These are phyloP conservation scores for Ammodytes marinus DNA, from an alignment of 2,113 vertebrate genomes.

Conservation along the genomic window DNA sequence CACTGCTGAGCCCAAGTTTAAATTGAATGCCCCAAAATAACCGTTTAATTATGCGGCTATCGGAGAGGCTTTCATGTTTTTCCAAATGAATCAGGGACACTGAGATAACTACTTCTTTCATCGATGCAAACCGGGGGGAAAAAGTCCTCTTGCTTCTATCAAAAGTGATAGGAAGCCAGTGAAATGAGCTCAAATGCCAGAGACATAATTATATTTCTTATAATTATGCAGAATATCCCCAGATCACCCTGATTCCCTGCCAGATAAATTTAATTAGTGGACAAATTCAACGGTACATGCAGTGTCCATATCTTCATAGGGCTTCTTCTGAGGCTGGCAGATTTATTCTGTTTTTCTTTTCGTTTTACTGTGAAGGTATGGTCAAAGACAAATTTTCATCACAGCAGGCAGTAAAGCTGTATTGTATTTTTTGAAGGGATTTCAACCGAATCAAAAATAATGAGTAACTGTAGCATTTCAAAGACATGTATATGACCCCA, in stretches of 20 bases:
- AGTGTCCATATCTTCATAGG: conserved; percentile 27
- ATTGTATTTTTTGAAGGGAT: not conserved
- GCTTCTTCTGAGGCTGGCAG: conserved; percentile 14
- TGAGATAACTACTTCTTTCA: conserved; percentile 73
- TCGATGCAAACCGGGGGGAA: conserved; percentile 41
- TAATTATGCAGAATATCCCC: conserved; percentile 70
- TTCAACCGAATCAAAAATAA: not conserved
- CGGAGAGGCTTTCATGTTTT: conserved; percentile 78
- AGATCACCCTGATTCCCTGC: conserved; percentile 61
- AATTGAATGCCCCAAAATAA: conserved; percentile 83
- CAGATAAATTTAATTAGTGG: conserved; percentile 74
- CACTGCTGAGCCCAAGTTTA: conserved; percentile 71
- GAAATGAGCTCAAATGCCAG: conserved; percentile 64
- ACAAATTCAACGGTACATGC: conserved; percentile 35
- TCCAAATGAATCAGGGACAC: conserved; percentile 65
- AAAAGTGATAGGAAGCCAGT: conserved; percentile 51
- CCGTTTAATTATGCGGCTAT: conserved; percentile 81
- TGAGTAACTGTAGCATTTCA: not conserved
- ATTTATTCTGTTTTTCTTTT: conserved; percentile 11
- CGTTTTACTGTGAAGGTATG: conserved; percentile 16
- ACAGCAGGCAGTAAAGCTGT: not conserved
- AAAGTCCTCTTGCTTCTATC: conserved; percentile 26
- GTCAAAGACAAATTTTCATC: conserved; percentile 6
- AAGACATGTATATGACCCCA: not conserved
- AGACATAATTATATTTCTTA: conserved; percentile 69